These are phyloP conservation scores for Oenanthe melanoleuca DNA, from an alignment of 2,113 vertebrate species.

Conservation along the genomic window DNA sequence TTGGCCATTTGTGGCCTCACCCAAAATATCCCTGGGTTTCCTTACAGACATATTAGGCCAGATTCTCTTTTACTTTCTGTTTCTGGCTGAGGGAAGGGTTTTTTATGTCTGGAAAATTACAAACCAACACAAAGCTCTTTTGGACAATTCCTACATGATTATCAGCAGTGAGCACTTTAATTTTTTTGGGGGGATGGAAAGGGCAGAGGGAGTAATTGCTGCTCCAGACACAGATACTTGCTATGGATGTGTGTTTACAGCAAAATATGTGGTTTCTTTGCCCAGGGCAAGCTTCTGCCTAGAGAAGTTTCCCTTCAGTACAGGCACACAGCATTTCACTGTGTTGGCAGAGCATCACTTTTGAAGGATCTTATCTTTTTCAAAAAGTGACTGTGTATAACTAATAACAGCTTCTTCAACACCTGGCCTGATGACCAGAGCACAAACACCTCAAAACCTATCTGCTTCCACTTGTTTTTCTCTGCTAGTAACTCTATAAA, in stretches of 20 bases:
- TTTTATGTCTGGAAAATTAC: neutral
- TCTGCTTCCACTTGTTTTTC: neutral
- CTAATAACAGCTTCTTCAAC: neutral
- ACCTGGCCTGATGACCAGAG: neutral
- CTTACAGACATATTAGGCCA: neutral
- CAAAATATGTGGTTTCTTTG: neutral
- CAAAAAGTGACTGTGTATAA: neutral
- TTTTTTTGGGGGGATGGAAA: neutral
- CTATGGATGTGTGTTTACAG: neutral
- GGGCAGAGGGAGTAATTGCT: neutral
- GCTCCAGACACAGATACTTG: neutral
- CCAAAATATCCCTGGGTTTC: neutral
- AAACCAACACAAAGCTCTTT: neutral
- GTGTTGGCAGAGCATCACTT: neutral
- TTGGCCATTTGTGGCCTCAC: neutral
- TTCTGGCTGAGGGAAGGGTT: neutral
- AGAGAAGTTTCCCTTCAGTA: neutral
- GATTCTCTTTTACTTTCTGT: neutral
- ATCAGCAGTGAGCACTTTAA: neutral
- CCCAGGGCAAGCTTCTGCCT: neutral
- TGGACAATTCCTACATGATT: neutral
- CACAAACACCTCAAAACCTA: neutral
- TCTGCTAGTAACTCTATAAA: neutral
- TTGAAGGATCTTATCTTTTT: neutral
- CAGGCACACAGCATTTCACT: rapidly evolving